Conservation (phyloP, 2,888 invertebrate genomes). For the Podabrus alpinus region DNA sequence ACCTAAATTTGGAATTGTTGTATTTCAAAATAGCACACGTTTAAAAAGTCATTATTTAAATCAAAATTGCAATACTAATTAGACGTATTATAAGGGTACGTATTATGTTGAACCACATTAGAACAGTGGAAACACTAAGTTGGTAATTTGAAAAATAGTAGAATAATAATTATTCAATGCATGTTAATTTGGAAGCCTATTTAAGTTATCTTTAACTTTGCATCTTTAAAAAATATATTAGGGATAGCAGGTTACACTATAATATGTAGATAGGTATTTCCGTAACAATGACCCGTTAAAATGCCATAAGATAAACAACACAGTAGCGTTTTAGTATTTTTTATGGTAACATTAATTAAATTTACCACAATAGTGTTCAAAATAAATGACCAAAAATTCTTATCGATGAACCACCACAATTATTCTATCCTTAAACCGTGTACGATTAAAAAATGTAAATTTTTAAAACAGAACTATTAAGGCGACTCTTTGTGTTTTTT, state of each 20-base stretch:
- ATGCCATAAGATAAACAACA: neutral
- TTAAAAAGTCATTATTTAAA: neutral
- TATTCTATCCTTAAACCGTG: neutral
- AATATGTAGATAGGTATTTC: constrained; percentile 4
- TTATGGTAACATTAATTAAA: constrained; percentile 1
- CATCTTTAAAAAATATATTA: neutral
- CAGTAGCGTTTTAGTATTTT: neutral
- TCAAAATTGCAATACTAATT: no score
- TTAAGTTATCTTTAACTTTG: neutral
- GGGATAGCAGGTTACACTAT: neutral
- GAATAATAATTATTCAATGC: neutral
- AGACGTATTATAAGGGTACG: neutral
- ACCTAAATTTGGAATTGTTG: neutral
- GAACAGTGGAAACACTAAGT: no score
- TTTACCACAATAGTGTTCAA: neutral
- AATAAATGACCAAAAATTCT: neutral
- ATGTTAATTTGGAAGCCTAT: neutral
- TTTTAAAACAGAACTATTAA: neutral
- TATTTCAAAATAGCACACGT: neutral
- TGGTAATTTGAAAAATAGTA: neutral
- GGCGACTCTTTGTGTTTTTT: neutral
- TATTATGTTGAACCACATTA: neutral
- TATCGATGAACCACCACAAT: neutral
- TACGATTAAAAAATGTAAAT: neutral
- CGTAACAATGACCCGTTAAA: constrained; percentile 6